Percentiles rank a stretch among this genome's conserved stretches.
phyloP scores from a whole-genome alignment of 2,113 vertebrate genomes.

The Lagopus muta region DNA sequence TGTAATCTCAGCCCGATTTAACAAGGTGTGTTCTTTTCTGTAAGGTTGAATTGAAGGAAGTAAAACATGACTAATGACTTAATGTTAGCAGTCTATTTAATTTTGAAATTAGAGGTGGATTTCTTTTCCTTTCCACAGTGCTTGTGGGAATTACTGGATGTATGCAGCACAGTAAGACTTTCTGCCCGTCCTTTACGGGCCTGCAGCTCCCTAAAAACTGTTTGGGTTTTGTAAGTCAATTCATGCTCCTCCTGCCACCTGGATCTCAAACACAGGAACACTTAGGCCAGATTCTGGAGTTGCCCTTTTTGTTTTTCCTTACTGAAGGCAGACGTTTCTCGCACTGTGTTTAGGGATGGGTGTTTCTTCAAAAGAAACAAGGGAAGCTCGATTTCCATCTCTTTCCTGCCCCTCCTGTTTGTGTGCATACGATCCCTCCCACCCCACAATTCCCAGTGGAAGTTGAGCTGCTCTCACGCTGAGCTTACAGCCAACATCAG shows the following conservation, averaged over 20 bases:
- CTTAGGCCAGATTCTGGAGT: background rate
- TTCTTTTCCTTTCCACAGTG: background rate
- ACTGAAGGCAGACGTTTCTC: background rate
- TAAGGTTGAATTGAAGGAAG: background rate
- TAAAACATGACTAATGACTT: background rate
- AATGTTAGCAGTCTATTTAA: background rate
- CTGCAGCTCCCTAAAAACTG: background rate
- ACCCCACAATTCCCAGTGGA: background rate
- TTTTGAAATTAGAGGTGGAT: background rate
- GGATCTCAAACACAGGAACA: background rate
- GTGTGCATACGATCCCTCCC: constrained; percentile 11
- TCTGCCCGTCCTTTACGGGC: background rate
- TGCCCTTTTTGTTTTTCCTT: background rate
- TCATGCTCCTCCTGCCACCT: background rate
- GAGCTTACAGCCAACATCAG: background rate
- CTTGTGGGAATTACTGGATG: background rate
- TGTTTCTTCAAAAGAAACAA: background rate
- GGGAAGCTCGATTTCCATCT: constrained; percentile 47
- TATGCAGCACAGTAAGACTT: background rate
- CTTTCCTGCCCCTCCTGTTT: constrained; percentile 43
- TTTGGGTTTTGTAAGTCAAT: background rate
- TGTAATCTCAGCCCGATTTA: background rate
- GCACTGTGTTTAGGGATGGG: background rate
- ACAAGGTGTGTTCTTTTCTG: background rate
- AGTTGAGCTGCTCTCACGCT: background rate